phyloP scores from a whole-genome alignment of 2,113 vertebrate genomes.

The Spea bombifrons region DNA sequence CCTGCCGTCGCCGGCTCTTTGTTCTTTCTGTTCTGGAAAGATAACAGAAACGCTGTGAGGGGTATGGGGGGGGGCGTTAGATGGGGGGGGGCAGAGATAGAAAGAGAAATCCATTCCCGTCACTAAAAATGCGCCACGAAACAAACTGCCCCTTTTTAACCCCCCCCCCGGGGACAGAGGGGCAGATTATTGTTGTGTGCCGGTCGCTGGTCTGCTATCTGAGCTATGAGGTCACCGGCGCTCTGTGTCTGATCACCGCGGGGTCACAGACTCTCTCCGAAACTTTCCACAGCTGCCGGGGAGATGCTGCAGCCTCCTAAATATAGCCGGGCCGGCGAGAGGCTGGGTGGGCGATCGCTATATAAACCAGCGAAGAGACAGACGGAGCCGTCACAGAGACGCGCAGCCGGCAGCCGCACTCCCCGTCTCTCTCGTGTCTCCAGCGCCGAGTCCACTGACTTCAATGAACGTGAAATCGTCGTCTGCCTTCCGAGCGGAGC shows the following conservation, averaged over 20 bases:
- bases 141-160: not conserved
- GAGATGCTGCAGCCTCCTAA: constrained; percentile 53
- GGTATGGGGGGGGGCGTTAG: constrained; percentile 30
- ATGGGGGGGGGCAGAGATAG: not conserved
- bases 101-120: too few relatives aligned
- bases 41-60: not conserved
- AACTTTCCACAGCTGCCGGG: constrained; percentile 63
- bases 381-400: constrained; percentile 1
- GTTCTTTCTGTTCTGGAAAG: too few relatives aligned
- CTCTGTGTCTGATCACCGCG: not conserved
- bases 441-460: constrained; percentile 21
- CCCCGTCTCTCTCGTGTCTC: not conserved
- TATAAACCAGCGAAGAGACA: constrained; percentile 13
- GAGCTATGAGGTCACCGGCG: constrained; percentile 5
- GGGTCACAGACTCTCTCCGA: constrained; percentile 46
- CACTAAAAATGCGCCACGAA: too few relatives aligned
- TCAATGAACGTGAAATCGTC: constrained; percentile 76
- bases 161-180: not conserved
- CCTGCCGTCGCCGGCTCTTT: too few relatives aligned
- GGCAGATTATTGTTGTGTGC: constrained; percentile 4
- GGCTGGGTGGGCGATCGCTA: constrained; percentile 11
- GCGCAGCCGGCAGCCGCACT: not conserved
- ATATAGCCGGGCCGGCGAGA: constrained; percentile 15
- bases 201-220: not conserved
- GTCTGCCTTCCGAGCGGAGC: constrained; percentile 78